Base-by-base conservation (phyloP, 2,888 invertebrate genomes). In the Cryptus viduatorius region DNA sequence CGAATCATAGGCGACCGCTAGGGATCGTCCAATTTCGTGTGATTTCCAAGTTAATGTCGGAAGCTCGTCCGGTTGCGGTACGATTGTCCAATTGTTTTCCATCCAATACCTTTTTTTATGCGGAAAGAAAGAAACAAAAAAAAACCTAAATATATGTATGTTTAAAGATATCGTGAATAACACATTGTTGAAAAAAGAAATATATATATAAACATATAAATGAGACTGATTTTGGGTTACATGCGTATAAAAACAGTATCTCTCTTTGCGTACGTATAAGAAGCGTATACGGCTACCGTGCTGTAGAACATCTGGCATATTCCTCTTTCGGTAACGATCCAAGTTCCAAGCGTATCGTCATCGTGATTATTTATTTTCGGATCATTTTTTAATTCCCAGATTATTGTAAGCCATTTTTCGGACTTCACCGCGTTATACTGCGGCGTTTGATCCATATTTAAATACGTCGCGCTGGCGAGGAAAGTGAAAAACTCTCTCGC, bases 271-370 rank as follows among this genome's bases (percentile, higher is more conserved):
- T 48, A 91, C 92, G 89, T 86, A 4, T 88, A 61, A 8, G 87
- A 73, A 8, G 84, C 73, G 61, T 91, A 91, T 14, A 65, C 24
- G 1, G 82, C 76, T 10, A 85, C 59, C 16, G 76, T 16, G 59
- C 82, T 89, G 4, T 84, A 84, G 3, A 86, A 64, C 0, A 84
- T 50, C 0, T 88, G 19, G 37, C 92, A 92, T 14, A 90, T n/a
- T 1, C 91, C 91, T 4, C 69, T 83, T 61, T 91, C 91, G 0
- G 91, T 91, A 4, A 90, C 79, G 5, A 89, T 59, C 88, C 89
- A 88, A 4, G 24, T 8, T 64, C 53, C 48, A 16, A 37, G 8
- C 8, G 44, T 31, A 14, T 7, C 44, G 1, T 46, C 16, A 8
- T 29, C 1, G 50, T 16, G 19, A 37, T 19, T 8, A 2, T 31